These are phyloP conservation scores for Aplysina aerophoba DNA, from an alignment of 37 sponge, comb jelly and placozoan species.

Conservation along the genomic window DNA sequence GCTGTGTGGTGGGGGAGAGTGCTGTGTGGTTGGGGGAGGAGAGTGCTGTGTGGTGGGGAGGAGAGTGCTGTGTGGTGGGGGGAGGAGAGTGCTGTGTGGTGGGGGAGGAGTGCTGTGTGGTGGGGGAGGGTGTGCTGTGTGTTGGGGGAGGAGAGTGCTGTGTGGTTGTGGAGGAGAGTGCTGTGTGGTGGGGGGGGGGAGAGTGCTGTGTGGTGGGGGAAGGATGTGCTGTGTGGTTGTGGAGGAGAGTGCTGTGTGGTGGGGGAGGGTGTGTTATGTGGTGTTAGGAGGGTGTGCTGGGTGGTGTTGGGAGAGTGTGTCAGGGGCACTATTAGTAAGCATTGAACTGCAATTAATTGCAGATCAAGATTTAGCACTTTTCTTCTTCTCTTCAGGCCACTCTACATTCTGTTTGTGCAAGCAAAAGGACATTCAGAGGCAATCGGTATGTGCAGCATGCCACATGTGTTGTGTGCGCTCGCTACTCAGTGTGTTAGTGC, in stretches of 20 bases:
- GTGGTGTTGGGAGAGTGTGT: not conserved
- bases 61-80: not conserved
- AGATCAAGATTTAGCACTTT: not conserved
- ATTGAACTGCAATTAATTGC: not conserved
- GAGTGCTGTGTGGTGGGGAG: not conserved
- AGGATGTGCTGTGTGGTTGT: not conserved
- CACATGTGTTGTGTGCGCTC: not conserved
- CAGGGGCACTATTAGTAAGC: not conserved
- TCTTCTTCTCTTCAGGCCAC: constrained; percentile 43
- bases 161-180: not conserved
- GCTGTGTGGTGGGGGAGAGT: constrained; percentile 38
- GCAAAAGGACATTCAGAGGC: constrained; percentile 69
- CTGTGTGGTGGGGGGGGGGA: not conserved
- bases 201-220: constrained; percentile 8
- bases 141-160: not conserved
- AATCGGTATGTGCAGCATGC: constrained; percentile 33
- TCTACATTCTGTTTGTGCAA: constrained; percentile 82
- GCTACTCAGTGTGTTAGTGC: not conserved
- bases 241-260: not conserved
- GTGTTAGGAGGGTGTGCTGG: not conserved
- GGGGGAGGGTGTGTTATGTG: not conserved
- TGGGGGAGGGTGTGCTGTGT: not conserved
- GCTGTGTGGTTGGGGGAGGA: not conserved
- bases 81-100: not conserved
- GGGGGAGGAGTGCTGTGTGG: constrained; percentile 9